These are phyloP conservation scores for Portunus trituberculatus DNA, from an alignment of 1,140 invertebrate genomes.

Conservation along the genomic window DNA sequence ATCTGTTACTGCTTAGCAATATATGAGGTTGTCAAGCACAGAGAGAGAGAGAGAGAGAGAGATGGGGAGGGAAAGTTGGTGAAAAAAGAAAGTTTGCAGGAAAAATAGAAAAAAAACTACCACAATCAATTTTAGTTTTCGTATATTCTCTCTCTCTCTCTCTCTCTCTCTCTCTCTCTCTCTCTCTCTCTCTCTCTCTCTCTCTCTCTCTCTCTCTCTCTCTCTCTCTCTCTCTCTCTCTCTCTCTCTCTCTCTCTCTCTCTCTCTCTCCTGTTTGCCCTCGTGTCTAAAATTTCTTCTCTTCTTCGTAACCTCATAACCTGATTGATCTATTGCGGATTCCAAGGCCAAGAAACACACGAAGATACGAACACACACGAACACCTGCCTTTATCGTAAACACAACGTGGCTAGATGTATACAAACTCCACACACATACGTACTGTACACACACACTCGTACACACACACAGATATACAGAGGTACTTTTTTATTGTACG, in stretches of 20 bases:
- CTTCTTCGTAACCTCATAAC: too few species aligned
- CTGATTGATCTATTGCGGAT: too few species aligned
- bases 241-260: background rate
- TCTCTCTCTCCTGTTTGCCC: background rate
- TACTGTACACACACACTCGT: too few species aligned
- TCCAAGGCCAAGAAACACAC: background rate
- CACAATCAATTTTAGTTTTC: background rate
- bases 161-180: slow-evolving; percentile 47
- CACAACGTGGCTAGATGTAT: too few species aligned
- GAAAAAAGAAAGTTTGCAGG: background rate
- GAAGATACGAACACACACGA: background rate
- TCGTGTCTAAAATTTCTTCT: background rate
- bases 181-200: slow-evolving; percentile 63
- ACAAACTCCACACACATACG: too few species aligned
- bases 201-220: slow-evolving; percentile 63
- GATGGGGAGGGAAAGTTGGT: background rate
- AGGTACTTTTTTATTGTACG: too few species aligned
- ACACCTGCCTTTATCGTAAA: background rate
- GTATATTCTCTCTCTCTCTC: slow-evolving; percentile 32
- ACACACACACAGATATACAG: too few species aligned
- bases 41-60: background rate
- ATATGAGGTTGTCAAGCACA: background rate
- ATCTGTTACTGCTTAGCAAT: background rate
- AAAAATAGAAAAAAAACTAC: background rate
- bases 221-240: slow-evolving; percentile 54